Evolutionary conservation across 2,888 invertebrate genomes (phyloP).

Genomic region (Carterocephalus palaemon): DNA sequence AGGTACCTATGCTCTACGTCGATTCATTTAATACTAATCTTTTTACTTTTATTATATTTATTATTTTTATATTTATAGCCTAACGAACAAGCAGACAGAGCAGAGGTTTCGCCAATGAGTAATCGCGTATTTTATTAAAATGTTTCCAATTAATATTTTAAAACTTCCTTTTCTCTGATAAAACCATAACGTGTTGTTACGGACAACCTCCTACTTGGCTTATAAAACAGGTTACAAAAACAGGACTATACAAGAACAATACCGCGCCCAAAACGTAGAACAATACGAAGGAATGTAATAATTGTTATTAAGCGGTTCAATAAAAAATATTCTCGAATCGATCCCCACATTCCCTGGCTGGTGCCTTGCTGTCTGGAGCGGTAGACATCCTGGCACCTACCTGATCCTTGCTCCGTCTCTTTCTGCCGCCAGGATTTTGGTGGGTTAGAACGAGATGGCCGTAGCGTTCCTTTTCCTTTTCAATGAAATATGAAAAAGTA

Average conservation of each 20-base stretch:
- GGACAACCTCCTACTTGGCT: slow-evolving; percentile 2
- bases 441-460: slow-evolving; percentile 34
- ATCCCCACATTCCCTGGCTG: slow-evolving; percentile 31
- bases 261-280: slow-evolving; percentile 4
- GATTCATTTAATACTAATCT: too few relatives aligned
- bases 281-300: slow-evolving; percentile 23
- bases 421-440: slow-evolving; percentile 31
- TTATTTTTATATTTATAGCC: too few relatives aligned
- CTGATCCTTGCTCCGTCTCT: slow-evolving; percentile 57
- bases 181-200: too few relatives aligned
- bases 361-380: slow-evolving; percentile 70
- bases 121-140: too few relatives aligned
- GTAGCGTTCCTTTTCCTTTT: slow-evolving; percentile 39
- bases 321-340: slow-evolving; percentile 18
- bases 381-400: slow-evolving; percentile 74
- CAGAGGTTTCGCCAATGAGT: too few relatives aligned
- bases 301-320: slow-evolving; percentile 18
- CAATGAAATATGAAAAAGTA: slow-evolving; percentile 52
- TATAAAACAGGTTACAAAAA: neutral
- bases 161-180: too few relatives aligned
- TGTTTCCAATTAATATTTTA: too few relatives aligned
- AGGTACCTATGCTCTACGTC: too few relatives aligned
- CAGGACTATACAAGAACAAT: too few relatives aligned
- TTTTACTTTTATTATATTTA: too few relatives aligned
- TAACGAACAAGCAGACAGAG: too few relatives aligned